A percentile compares a stretch with the other conserved stretches of the same genome.
Conservation (phyloP, 2,113 vertebrate genomes). For the Anolis carolinensis region DNA sequence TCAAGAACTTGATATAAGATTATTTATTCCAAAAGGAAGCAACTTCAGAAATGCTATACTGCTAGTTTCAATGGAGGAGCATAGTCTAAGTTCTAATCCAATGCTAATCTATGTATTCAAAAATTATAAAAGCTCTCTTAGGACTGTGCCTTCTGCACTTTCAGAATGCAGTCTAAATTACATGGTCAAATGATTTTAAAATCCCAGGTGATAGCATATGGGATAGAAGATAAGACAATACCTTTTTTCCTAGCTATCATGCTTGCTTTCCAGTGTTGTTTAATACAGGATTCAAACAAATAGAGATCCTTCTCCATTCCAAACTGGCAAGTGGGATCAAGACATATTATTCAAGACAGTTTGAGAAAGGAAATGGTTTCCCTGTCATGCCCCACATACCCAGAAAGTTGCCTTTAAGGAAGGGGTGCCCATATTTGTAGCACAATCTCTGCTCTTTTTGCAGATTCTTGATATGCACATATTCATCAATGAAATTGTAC, state of each 20-base stretch:
- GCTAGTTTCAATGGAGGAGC: slow-evolving; percentile 46
- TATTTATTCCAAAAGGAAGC: slow-evolving; percentile 63
- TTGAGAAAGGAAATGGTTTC: background rate
- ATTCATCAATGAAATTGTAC: too few species aligned
- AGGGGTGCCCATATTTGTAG: background rate
- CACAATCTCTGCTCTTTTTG: too few species aligned
- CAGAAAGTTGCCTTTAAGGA: background rate
- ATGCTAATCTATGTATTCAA: background rate
- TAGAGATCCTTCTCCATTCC: background rate
- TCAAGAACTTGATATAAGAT: slow-evolving; percentile 62
- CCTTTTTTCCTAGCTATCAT: too few species aligned
- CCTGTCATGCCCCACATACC: background rate
- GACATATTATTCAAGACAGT: background rate
- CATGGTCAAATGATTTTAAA: background rate
- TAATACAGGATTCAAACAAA: too few species aligned
- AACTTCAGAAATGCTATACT: slow-evolving; percentile 52
- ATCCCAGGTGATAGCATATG: background rate
- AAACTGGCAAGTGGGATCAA: background rate
- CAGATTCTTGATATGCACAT: background rate
- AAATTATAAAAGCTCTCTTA: background rate
- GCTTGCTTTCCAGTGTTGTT: background rate
- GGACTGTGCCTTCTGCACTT: background rate
- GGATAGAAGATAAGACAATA: background rate
- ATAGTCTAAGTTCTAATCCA: slow-evolving; percentile 48
- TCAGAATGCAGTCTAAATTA: too few species aligned